Percentiles rank a stretch among this genome's conserved stretches.
Conservation (phyloP, 1,140 invertebrate genomes). For the Habropoda laboriosa region DNA sequence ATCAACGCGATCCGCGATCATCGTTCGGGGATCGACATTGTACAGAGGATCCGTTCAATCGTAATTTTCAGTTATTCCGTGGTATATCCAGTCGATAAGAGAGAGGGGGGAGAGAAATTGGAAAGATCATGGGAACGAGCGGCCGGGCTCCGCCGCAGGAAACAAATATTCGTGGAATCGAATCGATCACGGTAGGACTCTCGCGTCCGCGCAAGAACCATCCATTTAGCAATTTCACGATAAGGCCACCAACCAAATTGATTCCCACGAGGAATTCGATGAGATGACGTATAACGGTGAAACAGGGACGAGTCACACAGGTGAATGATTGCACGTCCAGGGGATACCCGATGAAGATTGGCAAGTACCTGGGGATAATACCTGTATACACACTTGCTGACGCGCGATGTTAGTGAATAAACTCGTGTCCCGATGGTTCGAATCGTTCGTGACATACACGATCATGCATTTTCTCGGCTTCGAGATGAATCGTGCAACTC, state of each 20-base stretch:
- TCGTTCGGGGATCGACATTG: not conserved
- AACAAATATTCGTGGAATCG: slow-evolving; percentile 37
- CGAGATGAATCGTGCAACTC: not conserved
- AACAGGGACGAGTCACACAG: slow-evolving; percentile 28
- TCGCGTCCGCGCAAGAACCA: slow-evolving; percentile 14
- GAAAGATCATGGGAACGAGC: slow-evolving; percentile 7
- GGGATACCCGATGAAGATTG: slow-evolving; percentile 35
- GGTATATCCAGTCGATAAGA: no score
- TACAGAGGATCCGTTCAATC: not conserved
- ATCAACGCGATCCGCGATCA: not conserved
- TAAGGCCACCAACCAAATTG: slow-evolving; percentile 48
- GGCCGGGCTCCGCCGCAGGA: not conserved
- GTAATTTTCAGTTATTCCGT: not conserved
- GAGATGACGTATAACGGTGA: slow-evolving; percentile 30
- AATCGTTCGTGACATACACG: slow-evolving; percentile 15
- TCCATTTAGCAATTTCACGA: slow-evolving; percentile 13
- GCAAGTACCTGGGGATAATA: not conserved
- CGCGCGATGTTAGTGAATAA: slow-evolving; percentile 1
- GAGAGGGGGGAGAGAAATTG: not conserved
- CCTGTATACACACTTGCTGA: slow-evolving; percentile 8
- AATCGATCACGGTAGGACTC: slow-evolving; percentile 29
- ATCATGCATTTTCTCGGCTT: slow-evolving; percentile 9
- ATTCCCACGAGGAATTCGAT: slow-evolving; percentile 50
- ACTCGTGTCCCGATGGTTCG: not conserved
- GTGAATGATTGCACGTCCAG: slow-evolving; percentile 52